Evolutionary conservation across 2,888 invertebrate genomes (phyloP).

Genomic region (Drosophila neotestacea): DNA sequence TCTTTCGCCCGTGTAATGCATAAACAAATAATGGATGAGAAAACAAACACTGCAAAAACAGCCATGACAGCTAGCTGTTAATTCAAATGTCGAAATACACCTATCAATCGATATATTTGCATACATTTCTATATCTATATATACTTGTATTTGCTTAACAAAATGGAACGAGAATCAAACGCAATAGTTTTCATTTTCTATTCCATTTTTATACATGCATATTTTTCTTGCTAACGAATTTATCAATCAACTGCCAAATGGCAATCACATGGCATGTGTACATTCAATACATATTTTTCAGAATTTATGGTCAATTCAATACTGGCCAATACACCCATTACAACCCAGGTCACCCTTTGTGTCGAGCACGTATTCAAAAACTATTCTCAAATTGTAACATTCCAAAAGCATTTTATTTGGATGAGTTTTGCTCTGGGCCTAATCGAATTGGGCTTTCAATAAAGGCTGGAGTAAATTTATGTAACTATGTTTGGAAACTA

Average conservation of each 20-base stretch:
- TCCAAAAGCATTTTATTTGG: neutral
- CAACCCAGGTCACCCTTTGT: neutral
- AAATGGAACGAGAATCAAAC: constrained; percentile 32
- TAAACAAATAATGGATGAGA: constrained; percentile 60
- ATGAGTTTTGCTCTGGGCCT: neutral
- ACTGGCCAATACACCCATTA: neutral
- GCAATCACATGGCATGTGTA: constrained; percentile 30
- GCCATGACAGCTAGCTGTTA: constrained; percentile 37
- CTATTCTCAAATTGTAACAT: neutral
- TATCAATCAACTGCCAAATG: constrained; percentile 64
- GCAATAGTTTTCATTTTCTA: constrained; percentile 28
- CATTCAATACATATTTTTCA: constrained; percentile 14
- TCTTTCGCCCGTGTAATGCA: constrained; percentile 61
- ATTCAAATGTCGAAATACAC: constrained; percentile 60
- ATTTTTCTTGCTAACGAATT: constrained; percentile 69
- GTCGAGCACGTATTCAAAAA: constrained; percentile 3
- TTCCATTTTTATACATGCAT: constrained; percentile 46
- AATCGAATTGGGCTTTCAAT: neutral
- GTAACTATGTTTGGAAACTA: too few relatives aligned
- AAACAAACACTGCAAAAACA: constrained; percentile 45
- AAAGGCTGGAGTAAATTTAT: too few relatives aligned
- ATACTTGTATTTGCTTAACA: constrained; percentile 26
- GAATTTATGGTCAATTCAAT: constrained; percentile 19
- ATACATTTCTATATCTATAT: constrained; percentile 4
- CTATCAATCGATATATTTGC: constrained; percentile 53